phyloP scores from a whole-genome alignment of 2,113 vertebrate species.

The Plecturocebus donacophilus region DNA sequence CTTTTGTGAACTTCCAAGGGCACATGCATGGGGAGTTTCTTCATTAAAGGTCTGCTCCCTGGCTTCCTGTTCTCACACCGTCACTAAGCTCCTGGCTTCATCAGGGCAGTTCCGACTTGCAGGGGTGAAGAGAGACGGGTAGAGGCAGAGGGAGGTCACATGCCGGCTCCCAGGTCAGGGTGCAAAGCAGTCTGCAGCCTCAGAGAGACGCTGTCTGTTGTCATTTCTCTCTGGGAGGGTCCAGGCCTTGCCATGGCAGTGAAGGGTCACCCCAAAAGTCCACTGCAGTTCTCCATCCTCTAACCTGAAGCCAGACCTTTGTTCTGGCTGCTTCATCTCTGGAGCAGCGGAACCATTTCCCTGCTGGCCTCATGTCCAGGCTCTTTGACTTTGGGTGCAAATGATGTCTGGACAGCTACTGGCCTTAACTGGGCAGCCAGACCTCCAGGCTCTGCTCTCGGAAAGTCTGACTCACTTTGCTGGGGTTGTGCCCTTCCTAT shows the following conservation, averaged over 20 bases:
- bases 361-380: neutral
- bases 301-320: neutral
- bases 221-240: neutral
- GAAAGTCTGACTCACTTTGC: neutral
- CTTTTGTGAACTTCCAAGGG: neutral
- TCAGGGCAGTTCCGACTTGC: neutral
- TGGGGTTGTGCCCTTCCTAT: neutral
- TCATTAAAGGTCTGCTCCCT: neutral
- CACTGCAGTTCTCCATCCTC: neutral
- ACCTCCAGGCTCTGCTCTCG: neutral
- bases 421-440: accelerated
- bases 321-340: neutral
- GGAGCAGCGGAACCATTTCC: too few species aligned
- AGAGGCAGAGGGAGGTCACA: too few species aligned
- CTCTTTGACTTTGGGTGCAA: neutral
- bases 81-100: neutral
- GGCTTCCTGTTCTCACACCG: neutral
- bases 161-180: neutral
- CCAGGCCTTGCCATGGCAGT: neutral
- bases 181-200: neutral
- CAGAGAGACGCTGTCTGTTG: accelerated
- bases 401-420: neutral
- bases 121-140: neutral
- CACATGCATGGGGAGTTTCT: neutral
- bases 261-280: neutral